These are phyloP conservation scores for Megalurothrips usitatus DNA, from an alignment of 2,888 invertebrate genomes.

Conservation along the genomic window DNA sequence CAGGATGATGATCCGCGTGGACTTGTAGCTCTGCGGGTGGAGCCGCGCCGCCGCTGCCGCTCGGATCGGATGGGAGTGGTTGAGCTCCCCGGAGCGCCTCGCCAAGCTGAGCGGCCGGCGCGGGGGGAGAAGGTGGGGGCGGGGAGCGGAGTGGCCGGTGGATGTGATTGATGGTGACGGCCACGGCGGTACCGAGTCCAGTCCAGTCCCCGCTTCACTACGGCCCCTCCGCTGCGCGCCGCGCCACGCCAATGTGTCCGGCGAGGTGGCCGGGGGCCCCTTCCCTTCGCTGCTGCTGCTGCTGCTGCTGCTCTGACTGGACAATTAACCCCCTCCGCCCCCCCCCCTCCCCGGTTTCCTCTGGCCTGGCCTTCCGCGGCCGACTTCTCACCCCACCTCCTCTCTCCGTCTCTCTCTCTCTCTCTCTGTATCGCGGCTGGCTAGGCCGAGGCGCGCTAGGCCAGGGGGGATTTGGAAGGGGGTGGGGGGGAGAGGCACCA, in stretches of 20 bases:
- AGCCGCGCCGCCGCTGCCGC: not conserved
- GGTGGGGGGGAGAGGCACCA: not conserved
- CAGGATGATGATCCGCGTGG: conserved; percentile 22
- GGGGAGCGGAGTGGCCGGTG: not conserved
- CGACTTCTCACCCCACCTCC: not conserved
- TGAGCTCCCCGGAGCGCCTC: not conserved
- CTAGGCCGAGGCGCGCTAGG: not conserved
- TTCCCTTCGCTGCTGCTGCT: not conserved
- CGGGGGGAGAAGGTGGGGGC: not conserved
- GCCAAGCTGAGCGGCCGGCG: not conserved
- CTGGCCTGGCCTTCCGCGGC: not conserved
- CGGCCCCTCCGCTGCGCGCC: not conserved
- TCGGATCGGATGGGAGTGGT: not conserved
- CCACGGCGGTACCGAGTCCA: not conserved
- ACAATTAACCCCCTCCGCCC: not conserved
- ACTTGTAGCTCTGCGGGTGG: not conserved
- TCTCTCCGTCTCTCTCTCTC: not conserved
- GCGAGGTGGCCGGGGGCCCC: not conserved
- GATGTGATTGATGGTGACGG: conserved; percentile 4
- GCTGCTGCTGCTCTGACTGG: not conserved
- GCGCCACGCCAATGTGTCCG: not conserved
- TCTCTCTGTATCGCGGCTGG: too few species aligned
- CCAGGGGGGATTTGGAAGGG: not conserved
- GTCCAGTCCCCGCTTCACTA: not conserved
- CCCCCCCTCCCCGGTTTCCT: not conserved